phyloP scores from a whole-genome alignment of 2,113 vertebrate genomes.

The Rhea americana region DNA sequence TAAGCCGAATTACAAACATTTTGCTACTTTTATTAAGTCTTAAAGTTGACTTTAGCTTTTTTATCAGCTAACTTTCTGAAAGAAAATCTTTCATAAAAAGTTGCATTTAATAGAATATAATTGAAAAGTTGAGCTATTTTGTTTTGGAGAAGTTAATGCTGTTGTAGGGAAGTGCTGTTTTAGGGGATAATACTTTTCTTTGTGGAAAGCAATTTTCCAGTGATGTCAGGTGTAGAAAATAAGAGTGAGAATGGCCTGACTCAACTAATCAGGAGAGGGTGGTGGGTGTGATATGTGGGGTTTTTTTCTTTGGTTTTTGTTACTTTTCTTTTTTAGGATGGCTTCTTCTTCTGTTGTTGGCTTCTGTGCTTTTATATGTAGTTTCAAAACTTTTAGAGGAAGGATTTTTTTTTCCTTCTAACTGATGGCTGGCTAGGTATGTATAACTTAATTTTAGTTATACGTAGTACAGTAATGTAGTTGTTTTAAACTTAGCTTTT shows the following conservation, averaged over 20 bases:
- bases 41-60: neutral
- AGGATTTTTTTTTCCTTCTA: neutral
- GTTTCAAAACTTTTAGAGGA: neutral
- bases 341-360: neutral
- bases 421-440: neutral
- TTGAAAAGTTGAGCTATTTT: neutral
- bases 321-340: neutral
- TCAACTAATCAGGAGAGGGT: neutral
- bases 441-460: neutral
- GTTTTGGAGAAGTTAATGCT: neutral
- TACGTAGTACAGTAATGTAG: neutral
- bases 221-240: constrained; percentile 17
- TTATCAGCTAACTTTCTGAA: neutral
- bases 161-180: neutral
- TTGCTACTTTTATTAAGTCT: neutral
- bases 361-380: neutral
- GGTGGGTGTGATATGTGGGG: neutral
- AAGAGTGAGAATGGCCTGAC: neutral
- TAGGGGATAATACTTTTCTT: neutral
- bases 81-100: neutral
- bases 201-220: neutral
- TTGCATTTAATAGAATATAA: neutral
- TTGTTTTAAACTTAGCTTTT: neutral
- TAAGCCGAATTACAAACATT: neutral
- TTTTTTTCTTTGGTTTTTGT: neutral